Percentiles rank a stretch among this genome's conserved stretches.
Evolutionary conservation across 2,113 vertebrate species (phyloP).

Genomic region (Dissostichus mawsoni): DNA sequence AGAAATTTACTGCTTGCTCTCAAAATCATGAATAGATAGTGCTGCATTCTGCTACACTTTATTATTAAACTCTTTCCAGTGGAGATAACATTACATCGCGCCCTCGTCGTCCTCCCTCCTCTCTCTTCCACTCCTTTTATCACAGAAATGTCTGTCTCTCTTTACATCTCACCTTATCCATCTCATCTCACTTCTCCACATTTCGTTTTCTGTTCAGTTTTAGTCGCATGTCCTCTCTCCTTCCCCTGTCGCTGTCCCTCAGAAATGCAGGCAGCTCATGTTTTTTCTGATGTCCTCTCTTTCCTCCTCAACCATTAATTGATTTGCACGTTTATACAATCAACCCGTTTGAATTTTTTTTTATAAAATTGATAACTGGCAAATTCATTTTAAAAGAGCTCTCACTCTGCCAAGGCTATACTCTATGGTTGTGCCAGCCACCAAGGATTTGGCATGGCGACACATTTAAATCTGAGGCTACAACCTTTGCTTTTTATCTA

Average conservation of each 20-base stretch:
- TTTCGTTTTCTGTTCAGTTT: neutral
- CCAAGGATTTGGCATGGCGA: neutral
- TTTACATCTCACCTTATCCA: neutral
- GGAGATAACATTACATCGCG: neutral
- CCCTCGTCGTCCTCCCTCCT: neutral
- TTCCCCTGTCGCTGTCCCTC: neutral
- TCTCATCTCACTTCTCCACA: neutral
- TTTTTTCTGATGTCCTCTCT: neutral
- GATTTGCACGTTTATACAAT: neutral
- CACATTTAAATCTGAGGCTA: neutral
- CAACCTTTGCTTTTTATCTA: neutral
- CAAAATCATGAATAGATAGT: neutral
- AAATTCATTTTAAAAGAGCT: too few relatives aligned
- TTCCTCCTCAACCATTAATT: neutral
- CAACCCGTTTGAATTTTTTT: too few relatives aligned
- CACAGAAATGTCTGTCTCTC: conserved; percentile 7
- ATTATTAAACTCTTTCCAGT: neutral
- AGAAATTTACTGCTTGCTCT: neutral
- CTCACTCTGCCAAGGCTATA: too few relatives aligned
- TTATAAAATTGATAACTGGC: too few relatives aligned
- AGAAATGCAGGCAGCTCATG: neutral
- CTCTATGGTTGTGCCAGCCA: too few relatives aligned
- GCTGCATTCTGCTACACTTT: neutral
- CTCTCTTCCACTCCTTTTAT: neutral
- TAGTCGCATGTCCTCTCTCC: neutral